Conservation (phyloP, 1,140 invertebrate species). For the Aphelenchoides avenae region DNA sequence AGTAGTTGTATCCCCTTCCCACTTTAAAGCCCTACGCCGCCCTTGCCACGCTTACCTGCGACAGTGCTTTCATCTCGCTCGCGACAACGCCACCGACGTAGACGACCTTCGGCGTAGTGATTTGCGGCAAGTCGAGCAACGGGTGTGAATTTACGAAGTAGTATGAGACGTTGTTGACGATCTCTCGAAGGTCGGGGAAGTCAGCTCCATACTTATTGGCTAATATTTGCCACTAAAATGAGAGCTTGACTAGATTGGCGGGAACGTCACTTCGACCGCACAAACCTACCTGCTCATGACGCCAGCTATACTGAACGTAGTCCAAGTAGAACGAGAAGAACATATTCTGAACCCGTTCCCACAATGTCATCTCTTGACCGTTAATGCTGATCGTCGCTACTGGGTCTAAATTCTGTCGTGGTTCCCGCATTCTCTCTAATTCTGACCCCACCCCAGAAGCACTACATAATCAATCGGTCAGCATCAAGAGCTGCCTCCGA, state of each 20-base stretch:
- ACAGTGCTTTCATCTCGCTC: slow-evolving; percentile 1
- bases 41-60: neutral
- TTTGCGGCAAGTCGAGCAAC: slow-evolving; percentile 17
- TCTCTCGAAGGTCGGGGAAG: slow-evolving; percentile 11
- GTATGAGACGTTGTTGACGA: slow-evolving; percentile 12
- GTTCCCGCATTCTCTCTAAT: neutral
- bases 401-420: too few relatives aligned
- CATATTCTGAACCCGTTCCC: slow-evolving; percentile 1
- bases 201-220: slow-evolving; percentile 9
- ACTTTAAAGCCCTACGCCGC: too few relatives aligned
- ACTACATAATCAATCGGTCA: neutral
- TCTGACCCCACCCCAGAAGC: neutral
- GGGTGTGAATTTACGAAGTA: slow-evolving; percentile 21
- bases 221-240: slow-evolving; percentile 9
- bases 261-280: neutral
- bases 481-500: neutral
- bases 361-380: neutral
- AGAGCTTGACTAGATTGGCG: neutral
- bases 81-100: slow-evolving; percentile 17
- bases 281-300: neutral
- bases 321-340: slow-evolving; percentile 5
- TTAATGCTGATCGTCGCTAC: too few relatives aligned
- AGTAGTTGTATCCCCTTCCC: too few relatives aligned
- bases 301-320: neutral
- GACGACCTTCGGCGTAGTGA: slow-evolving; percentile 25